Base-by-base conservation (phyloP, 2,797 vertebrate genomes). In the Malacoctenus gilli region DNA sequence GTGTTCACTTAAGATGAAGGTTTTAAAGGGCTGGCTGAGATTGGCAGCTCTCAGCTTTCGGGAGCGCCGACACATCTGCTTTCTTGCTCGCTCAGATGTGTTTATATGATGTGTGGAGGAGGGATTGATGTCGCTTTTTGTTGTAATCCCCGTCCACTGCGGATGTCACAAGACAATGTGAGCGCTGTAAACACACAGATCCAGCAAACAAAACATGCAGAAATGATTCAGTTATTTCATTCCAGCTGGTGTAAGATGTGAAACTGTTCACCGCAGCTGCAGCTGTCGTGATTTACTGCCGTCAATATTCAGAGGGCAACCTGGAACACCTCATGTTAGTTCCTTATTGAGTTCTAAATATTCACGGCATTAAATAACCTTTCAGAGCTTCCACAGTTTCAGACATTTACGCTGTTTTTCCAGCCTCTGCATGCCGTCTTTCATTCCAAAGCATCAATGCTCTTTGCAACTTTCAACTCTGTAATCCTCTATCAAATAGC, bases 401-500 rank as follows among this genome's bases (percentile, higher is more conserved):
- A 68, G 54, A 49, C 34, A 40, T 62, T 59, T n/a, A 25, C 4
- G 9, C 5, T 18, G 8, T n/a, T 48, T 62, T 85, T 59, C 75
- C 42, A 64, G 61, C 62, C 66, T 31, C n/a, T 63, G 55, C 54
- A 48, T 80, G 73, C 49, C 77, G 78, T 72, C 72, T 82, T 81
- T 86, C 77, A 79, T 87, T 81, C 66, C 79, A 57, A 61, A 84
- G 75, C 84, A 89, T 86, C 83, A 80, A 71, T 84, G 84, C 85
- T 86, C 82, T 89, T 89, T 89, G 77, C 77, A 90, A 88, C 72
- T 91, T 85, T 77, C 68, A 85, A 86, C 71, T 87, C 79, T 73
- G 66, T 91, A 91, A 92, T 91, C 89, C 88, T 88, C 77, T 77
- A 58, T 87, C 80, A 86, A 88, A 88, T 72, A 85, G 82, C 59